Conservation (phyloP, 2,888 invertebrate genomes). For the Apotomis capreana region DNA sequence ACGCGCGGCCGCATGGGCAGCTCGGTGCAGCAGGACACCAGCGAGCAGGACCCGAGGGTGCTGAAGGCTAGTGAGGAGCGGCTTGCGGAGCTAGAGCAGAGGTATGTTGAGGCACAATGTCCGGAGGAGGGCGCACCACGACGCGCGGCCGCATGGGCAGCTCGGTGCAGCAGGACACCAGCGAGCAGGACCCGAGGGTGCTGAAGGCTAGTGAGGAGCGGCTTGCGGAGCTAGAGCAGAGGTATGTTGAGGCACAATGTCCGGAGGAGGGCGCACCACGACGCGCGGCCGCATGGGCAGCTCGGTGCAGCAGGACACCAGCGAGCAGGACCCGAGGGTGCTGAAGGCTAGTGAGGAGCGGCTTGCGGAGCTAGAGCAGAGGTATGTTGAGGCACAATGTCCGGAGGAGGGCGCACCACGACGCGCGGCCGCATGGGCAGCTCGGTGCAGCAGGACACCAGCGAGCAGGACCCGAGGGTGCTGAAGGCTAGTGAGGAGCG, state of each 20-base stretch:
- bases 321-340: conserved; percentile 81
- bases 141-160: conserved; percentile 92
- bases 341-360: conserved; percentile 82
- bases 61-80: conserved; percentile 82
- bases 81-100: conserved; percentile 70
- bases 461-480: conserved; percentile 81
- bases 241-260: conserved; percentile 91
- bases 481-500: conserved; percentile 82
- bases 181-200: conserved; percentile 81
- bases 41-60: conserved; percentile 81
- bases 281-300: conserved; percentile 92
- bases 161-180: conserved; percentile 79
- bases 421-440: conserved; percentile 92
- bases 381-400: conserved; percentile 91
- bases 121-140: conserved; percentile 93
- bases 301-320: conserved; percentile 79
- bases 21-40: conserved; percentile 79
- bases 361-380: conserved; percentile 70
- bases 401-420: conserved; percentile 93
- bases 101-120: conserved; percentile 91
- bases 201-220: conserved; percentile 82
- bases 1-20: conserved; percentile 92
- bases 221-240: conserved; percentile 70
- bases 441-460: conserved; percentile 79
- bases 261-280: conserved; percentile 93